Evolutionary conservation across 2,888 invertebrate species (phyloP).

Genomic region (Drosophila algonquin): DNA sequence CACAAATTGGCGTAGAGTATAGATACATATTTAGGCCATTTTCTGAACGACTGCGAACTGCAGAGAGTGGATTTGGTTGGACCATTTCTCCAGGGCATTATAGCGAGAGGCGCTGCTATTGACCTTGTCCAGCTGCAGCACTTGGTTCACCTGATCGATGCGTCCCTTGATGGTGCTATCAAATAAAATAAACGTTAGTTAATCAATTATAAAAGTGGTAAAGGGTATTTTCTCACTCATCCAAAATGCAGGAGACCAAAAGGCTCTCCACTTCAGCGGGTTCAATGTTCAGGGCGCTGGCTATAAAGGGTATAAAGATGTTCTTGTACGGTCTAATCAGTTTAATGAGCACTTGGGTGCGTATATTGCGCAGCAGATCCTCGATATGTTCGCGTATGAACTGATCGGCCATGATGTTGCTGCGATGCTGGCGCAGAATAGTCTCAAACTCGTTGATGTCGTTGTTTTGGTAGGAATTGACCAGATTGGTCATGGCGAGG

Average conservation of each 20-base stretch:
- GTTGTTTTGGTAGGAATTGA: constrained; percentile 98
- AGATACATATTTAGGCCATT: constrained; percentile 88
- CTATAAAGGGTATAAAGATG: constrained; percentile 98
- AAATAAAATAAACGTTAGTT: neutral
- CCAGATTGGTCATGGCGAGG: constrained; percentile 99
- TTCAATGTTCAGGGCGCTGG: constrained; percentile 96
- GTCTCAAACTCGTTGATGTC: constrained; percentile 99
- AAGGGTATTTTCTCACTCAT: constrained; percentile 88
- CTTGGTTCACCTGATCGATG: constrained; percentile 97
- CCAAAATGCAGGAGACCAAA: constrained; percentile 98
- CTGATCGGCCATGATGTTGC: constrained; percentile 99
- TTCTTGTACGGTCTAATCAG: constrained; percentile 98
- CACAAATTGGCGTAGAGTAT: neutral
- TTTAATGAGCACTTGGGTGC: constrained; percentile 98
- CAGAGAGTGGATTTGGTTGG: constrained; percentile 93
- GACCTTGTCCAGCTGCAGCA: constrained; percentile 93
- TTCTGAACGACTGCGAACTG: constrained; percentile 96
- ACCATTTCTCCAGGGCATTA: constrained; percentile 97
- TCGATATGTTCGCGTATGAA: constrained; percentile 99
- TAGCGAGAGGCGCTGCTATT: constrained; percentile 94
- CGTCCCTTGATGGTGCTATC: constrained; percentile 92
- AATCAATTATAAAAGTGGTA: neutral
- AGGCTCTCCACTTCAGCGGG: constrained; percentile 97
- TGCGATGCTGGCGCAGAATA: constrained; percentile 95
- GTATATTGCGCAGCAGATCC: constrained; percentile 96